phyloP scores from a whole-genome alignment of 2,797 vertebrate genomes.

The Phoeniculus purpureus region DNA sequence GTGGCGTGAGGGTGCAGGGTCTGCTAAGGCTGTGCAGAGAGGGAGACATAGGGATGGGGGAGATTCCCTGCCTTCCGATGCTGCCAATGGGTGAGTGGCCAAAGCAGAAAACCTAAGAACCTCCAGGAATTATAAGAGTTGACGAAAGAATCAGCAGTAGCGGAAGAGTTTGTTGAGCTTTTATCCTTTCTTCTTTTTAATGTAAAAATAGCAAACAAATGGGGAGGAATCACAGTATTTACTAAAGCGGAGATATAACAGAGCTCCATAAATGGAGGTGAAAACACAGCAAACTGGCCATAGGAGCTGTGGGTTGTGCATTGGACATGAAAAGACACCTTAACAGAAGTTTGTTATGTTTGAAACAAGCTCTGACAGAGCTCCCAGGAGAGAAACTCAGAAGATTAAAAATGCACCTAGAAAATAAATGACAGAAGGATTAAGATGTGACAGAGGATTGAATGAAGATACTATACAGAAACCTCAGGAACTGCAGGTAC shows the following conservation, averaged over 20 bases:
- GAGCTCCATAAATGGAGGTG: not conserved
- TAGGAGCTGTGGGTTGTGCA: not conserved
- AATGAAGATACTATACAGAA: not conserved
- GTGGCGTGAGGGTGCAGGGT: not conserved
- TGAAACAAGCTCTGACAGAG: not conserved
- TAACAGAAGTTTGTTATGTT: not conserved
- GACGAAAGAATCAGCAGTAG: not conserved
- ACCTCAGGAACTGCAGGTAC: not conserved
- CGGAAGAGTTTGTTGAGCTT: not conserved
- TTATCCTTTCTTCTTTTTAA: not conserved
- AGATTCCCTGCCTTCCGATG: not conserved
- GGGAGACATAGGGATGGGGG: not conserved
- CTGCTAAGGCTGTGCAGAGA: not conserved
- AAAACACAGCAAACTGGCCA: not conserved
- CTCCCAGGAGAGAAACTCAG: not conserved
- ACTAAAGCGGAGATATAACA: not conserved
- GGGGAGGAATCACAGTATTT: not conserved
- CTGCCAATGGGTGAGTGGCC: accelerated
- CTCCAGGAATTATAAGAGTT: not conserved
- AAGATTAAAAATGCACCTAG: not conserved
- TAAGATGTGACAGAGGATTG: not conserved
- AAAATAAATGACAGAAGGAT: not conserved
- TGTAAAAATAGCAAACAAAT: not conserved
- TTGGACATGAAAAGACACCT: not conserved
- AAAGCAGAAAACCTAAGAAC: not conserved